A percentile compares a stretch with the other conserved stretches of the same genome.
phyloP scores from a whole-genome alignment of 1,140 invertebrate genomes.

The Conus betulinus region DNA sequence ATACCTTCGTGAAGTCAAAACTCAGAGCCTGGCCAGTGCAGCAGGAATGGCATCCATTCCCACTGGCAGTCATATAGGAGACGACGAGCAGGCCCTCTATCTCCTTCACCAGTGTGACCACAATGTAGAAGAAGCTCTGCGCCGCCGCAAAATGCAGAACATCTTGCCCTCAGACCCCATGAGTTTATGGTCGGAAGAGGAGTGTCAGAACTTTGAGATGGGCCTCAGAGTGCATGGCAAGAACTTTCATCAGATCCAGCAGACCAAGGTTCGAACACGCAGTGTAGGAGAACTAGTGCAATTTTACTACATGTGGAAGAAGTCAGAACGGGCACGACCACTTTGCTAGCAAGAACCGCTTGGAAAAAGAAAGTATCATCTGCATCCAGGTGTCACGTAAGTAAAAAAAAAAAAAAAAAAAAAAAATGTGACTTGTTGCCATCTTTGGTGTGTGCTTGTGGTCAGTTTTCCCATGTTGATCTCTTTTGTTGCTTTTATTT shows the following conservation, averaged over 20 bases:
- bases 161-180: constrained; percentile 76
- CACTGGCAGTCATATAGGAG: constrained; percentile 87
- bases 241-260: constrained; percentile 96
- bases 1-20: constrained; percentile 85
- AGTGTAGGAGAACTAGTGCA: constrained; percentile 98
- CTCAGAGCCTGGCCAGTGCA: constrained; percentile 74
- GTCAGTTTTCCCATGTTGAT: no score
- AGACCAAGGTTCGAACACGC: constrained; percentile 93
- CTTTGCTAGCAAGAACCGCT: constrained; percentile 88
- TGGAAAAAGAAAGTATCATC: constrained; percentile 92
- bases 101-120: constrained; percentile 95
- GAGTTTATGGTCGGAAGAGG: constrained; percentile 96
- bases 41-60: constrained; percentile 82
- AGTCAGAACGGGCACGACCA: constrained; percentile 96
- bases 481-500: no score
- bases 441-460: no score
- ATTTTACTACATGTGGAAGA: constrained; percentile 99
- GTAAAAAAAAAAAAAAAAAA: constrained; percentile 49
- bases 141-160: constrained; percentile 86
- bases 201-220: constrained; percentile 97
- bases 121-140: constrained; percentile 93
- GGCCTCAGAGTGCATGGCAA: constrained; percentile 95
- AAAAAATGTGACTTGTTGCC: no score
- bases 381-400: constrained; percentile 86
- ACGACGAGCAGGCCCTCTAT: constrained; percentile 95